Percentiles rank a stretch among this genome's conserved stretches.
Evolutionary conservation across 2,888 invertebrate genomes (phyloP).

Genomic region (Baccha elongata): DNA sequence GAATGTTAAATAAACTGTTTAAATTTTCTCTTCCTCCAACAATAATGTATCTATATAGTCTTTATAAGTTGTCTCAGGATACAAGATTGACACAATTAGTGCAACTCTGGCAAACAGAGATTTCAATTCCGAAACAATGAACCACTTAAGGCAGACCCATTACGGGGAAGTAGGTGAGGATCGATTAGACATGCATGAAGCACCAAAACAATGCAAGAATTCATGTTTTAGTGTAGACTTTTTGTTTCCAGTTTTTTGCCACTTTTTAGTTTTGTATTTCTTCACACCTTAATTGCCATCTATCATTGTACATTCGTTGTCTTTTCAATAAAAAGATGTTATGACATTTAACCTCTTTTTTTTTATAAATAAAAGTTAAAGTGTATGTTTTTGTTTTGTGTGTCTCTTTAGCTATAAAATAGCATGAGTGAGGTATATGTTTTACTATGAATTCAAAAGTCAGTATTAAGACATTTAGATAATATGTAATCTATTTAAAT

Average conservation of each 20-base stretch:
- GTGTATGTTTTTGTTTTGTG: background rate
- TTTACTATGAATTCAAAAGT: background rate
- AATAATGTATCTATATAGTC: background rate
- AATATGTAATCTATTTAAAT: too few species aligned
- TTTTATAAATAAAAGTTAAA: background rate
- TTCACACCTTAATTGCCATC: constrained; percentile 26
- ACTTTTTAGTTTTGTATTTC: constrained; percentile 4
- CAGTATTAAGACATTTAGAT: too few species aligned
- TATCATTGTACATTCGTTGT: constrained; percentile 4
- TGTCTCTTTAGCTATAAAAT: background rate
- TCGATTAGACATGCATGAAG: constrained; percentile 72
- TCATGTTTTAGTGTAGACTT: constrained; percentile 59
- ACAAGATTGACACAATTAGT: constrained; percentile 33
- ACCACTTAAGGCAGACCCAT: constrained; percentile 38
- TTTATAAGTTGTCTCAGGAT: constrained; percentile 32
- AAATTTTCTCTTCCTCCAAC: constrained; percentile 25
- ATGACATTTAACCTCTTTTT: constrained; percentile 16
- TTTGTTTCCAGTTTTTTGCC: constrained; percentile 19
- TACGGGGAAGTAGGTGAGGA: constrained; percentile 69
- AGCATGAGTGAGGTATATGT: background rate
- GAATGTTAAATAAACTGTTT: constrained; percentile 1
- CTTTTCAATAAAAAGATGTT: constrained; percentile 24
- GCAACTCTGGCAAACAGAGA: constrained; percentile 9
- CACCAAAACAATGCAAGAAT: constrained; percentile 60
- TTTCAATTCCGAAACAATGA: constrained; percentile 33